Conservation (phyloP, 1,140 invertebrate species). For the Hyphantria cunea region DNA sequence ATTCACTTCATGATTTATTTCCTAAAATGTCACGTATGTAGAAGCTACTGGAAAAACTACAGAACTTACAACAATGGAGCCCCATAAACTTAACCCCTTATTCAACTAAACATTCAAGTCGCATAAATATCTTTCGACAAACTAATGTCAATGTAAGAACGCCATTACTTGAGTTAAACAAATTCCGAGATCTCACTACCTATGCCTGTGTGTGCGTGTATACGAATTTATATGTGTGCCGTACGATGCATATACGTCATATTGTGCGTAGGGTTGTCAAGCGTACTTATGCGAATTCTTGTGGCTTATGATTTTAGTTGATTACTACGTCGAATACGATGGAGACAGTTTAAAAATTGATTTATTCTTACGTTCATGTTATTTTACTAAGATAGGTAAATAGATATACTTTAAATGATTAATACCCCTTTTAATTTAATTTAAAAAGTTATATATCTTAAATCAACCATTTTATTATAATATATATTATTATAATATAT, state of each 20-base stretch:
- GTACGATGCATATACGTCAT: constrained; percentile 61
- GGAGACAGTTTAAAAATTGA: too few relatives aligned
- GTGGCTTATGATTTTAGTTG: too few relatives aligned
- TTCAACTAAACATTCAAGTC: constrained; percentile 73
- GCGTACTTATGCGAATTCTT: not conserved
- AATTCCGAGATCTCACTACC: constrained; percentile 69
- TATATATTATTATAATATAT: too few relatives aligned
- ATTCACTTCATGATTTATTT: constrained; percentile 37
- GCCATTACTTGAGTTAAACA: constrained; percentile 72
- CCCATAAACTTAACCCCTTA: constrained; percentile 74
- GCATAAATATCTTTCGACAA: constrained; percentile 79
- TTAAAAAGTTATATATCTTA: too few relatives aligned
- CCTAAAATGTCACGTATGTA: constrained; percentile 30
- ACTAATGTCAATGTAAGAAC: constrained; percentile 81
- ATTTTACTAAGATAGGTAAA: too few relatives aligned
- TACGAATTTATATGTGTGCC: constrained; percentile 36
- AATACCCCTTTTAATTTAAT: too few relatives aligned
- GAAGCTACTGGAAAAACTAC: constrained; percentile 41
- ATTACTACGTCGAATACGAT: too few relatives aligned
- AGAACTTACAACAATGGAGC: constrained; percentile 63
- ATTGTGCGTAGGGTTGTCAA: constrained; percentile 27
- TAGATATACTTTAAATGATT: too few relatives aligned
- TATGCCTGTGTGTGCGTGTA: constrained; percentile 44
- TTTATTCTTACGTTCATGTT: too few relatives aligned
- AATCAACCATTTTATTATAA: too few relatives aligned